Conservation (phyloP, 2,797 vertebrate species). For the Pipistrellus pipistrellus region DNA sequence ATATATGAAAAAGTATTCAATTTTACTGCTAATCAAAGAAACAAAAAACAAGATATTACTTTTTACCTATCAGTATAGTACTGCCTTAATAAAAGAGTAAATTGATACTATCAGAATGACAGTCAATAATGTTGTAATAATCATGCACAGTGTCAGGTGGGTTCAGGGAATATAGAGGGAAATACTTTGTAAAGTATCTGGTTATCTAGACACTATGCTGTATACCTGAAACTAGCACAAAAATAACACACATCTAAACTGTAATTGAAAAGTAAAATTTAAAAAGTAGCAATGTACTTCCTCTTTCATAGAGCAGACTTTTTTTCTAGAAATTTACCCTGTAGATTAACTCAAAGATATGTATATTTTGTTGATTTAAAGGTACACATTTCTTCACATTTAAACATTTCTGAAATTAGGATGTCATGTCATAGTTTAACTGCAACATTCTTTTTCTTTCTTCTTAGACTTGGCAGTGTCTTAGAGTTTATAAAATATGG, state of each 20-base stretch:
- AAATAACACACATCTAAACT: not conserved
- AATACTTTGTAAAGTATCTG: not conserved
- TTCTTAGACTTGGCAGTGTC: not conserved
- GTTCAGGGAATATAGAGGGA: not conserved
- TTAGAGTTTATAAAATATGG: not conserved
- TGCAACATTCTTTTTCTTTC: conserved; percentile 13
- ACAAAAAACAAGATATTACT: not conserved
- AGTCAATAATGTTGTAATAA: not conserved
- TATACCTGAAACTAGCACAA: not conserved
- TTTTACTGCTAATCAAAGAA: not conserved
- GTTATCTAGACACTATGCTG: not conserved
- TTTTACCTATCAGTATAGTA: not conserved
- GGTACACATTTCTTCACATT: not conserved
- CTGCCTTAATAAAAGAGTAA: not conserved
- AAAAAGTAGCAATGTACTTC: not conserved
- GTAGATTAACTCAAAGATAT: conserved; percentile 13
- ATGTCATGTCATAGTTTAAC: not conserved
- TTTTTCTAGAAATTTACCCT: conserved; percentile 23
- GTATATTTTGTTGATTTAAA: conserved; percentile 10
- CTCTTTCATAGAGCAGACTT: not conserved
- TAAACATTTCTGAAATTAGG: conserved; percentile 13
- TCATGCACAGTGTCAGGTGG: not conserved
- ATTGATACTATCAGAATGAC: not conserved
- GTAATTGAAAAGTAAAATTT: not conserved
- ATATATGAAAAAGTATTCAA: not conserved